Evolutionary conservation across 37 sponge, comb jelly and placozoan genomes (phyloP).

Genomic region (Petrosia ficiformis): DNA sequence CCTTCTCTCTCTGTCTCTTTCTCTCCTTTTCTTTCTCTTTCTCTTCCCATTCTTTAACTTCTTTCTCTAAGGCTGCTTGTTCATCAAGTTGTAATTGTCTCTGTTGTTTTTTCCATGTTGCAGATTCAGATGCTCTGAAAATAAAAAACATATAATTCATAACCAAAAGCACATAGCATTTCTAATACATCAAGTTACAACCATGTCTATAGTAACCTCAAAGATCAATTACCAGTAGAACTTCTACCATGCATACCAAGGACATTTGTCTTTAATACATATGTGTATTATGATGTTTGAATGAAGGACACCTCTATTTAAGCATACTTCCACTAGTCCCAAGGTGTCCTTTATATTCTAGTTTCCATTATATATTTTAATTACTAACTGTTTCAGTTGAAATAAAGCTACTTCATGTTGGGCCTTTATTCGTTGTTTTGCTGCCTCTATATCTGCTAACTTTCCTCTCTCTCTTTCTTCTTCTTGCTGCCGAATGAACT

Average conservation of each 20-base stretch:
- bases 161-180: not conserved
- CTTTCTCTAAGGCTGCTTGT: constrained; percentile 1
- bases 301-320: too few species aligned
- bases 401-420: constrained; percentile 24
- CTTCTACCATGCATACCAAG: too few species aligned
- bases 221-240: too few species aligned
- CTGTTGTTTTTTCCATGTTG: not conserved
- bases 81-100: not conserved
- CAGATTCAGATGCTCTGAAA: not conserved
- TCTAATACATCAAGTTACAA: too few species aligned
- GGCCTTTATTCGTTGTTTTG: constrained; percentile 25
- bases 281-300: too few species aligned
- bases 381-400: constrained; percentile 63
- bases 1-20: constrained; percentile 1
- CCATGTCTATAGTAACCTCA: too few species aligned
- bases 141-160: not conserved
- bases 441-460: constrained; percentile 29
- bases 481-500: constrained; percentile 34
- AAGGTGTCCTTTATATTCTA: too few species aligned
- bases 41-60: constrained; percentile 13
- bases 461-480: constrained; percentile 47
- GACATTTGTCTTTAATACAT: too few species aligned
- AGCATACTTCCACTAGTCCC: not conserved
- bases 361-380: not conserved
- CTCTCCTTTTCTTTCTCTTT: constrained; percentile 35